These are phyloP conservation scores for Hippotragus niger DNA, from an alignment of 2,113 vertebrate species.

Conservation along the genomic window DNA sequence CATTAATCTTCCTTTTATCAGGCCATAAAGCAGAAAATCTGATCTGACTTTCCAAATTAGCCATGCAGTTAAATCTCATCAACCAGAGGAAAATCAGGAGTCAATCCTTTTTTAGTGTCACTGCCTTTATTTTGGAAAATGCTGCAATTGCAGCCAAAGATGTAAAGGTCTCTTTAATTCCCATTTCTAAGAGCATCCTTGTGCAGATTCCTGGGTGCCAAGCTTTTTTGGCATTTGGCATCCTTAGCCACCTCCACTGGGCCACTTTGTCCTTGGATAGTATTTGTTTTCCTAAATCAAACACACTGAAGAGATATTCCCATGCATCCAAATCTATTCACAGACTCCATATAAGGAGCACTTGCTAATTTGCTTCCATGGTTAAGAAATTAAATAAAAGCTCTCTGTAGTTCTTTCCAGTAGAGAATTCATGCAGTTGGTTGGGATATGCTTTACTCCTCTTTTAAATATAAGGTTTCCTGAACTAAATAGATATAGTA, in stretches of 20 bases:
- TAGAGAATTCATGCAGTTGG: conserved; percentile 40
- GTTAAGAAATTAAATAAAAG: conserved; percentile 56
- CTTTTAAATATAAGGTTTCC: conserved; percentile 70
- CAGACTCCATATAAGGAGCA: not conserved
- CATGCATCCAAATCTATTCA: not conserved
- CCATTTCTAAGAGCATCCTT: not conserved
- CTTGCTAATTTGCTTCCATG: conserved; percentile 50
- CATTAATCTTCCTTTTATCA: conserved; percentile 24
- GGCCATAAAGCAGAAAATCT: not conserved
- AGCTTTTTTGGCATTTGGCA: conserved; percentile 36
- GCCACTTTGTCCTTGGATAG: conserved; percentile 74
- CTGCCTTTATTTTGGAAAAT: conserved; percentile 40
- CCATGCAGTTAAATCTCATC: conserved; percentile 8
- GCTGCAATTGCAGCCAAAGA: not conserved
- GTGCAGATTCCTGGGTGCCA: not conserved
- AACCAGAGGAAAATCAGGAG: not conserved
- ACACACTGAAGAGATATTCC: conserved; percentile 59
- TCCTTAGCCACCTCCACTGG: conserved; percentile 62
- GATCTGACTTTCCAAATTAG: conserved; percentile 35
- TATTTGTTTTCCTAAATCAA: conserved; percentile 73
- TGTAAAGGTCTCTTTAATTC: conserved; percentile 7
- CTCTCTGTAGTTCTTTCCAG: conserved; percentile 32
- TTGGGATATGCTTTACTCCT: conserved; percentile 24
- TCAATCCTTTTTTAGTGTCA: not conserved
- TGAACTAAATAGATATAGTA: conserved; percentile 72